Evolutionary conservation across 35 echinoderm and acorn worm genomes (phyloP).

Genomic region (Heliocidaris tuberculata): DNA sequence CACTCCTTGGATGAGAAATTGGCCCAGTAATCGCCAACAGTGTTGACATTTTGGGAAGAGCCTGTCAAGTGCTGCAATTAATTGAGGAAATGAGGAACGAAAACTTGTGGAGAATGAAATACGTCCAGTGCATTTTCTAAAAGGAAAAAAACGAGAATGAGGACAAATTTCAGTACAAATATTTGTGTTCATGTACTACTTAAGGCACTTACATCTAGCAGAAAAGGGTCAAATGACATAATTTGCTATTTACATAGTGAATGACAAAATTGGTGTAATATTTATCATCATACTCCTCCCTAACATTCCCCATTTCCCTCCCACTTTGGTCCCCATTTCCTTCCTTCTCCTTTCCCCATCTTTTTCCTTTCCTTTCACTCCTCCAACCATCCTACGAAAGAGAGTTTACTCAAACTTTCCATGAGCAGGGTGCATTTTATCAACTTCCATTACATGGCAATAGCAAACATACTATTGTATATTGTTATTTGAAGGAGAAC

Average conservation of each 20-base stretch:
- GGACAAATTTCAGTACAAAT: not conserved
- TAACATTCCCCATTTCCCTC: not conserved
- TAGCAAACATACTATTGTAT: not conserved
- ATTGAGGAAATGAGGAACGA: not conserved
- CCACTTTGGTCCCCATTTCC: too few species aligned
- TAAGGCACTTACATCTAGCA: not conserved
- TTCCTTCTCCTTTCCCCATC: too few species aligned
- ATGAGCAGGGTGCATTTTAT: not conserved
- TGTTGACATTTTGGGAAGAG: slow-evolving; percentile 2
- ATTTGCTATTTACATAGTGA: not conserved
- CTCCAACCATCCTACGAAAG: too few species aligned
- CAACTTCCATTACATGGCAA: not conserved
- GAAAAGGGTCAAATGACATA: not conserved
- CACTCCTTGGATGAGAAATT: not conserved
- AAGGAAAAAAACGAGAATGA: not conserved
- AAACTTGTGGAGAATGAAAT: not conserved
- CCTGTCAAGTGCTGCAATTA: not conserved
- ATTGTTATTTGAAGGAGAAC: not conserved
- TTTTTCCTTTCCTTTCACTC: too few species aligned
- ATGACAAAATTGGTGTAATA: not conserved
- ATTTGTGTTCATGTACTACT: not conserved
- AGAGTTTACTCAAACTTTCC: too few species aligned
- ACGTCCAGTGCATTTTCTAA: not conserved
- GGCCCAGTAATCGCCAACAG: not conserved
- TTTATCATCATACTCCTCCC: not conserved